Evolutionary conservation across 2,888 invertebrate species (phyloP), one percentile per base, ranked within the genome.

Genomic region (Germaria angustata): DNA sequence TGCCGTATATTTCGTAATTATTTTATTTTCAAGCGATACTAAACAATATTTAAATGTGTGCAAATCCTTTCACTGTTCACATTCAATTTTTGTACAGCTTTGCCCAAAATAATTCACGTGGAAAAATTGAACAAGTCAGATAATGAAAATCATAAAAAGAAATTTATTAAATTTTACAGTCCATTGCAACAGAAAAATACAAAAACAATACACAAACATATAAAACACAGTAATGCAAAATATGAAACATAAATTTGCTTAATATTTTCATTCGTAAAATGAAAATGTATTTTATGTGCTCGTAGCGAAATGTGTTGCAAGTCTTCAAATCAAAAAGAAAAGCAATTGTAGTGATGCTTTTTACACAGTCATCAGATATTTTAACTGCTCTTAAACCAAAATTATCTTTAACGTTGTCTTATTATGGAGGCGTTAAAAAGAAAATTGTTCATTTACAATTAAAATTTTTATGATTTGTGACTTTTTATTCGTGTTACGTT

Each of bases 391-490:
- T 44, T 22, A 20, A 41, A 55, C 13, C 1, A 41, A 15, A 28
- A 32, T 41, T 6, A 7, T 51, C n/a, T 28, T 61, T 69, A 24
- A 36, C 22, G 17, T 6, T 32, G 7, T 7, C 17, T 57, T 61
- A n/a, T 28, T 55, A 20, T 34, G 8, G 15, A 22, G 7, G 41
- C 22, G 34, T 72, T 77, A 73, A 78, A 78, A 72, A 24, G 49
- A 65, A 69, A 78, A 65, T 81, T 78, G 68, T 65, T 57, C 53
- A 73, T 81, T 69, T 69, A 28, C 73, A 57, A 81, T 78, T 69
- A 81, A 68, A 55, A 20, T 55, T 39, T 34, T 66, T 44, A 77
- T 76, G 71, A 59, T 32, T 20, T 53, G 53, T 51, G 0, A 22
- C 8, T 24, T 59, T 66, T 57, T 59, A 68, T 76, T 32, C 53